Conservation (phyloP, 2,113 vertebrate species). For the Lophius piscatorius region DNA sequence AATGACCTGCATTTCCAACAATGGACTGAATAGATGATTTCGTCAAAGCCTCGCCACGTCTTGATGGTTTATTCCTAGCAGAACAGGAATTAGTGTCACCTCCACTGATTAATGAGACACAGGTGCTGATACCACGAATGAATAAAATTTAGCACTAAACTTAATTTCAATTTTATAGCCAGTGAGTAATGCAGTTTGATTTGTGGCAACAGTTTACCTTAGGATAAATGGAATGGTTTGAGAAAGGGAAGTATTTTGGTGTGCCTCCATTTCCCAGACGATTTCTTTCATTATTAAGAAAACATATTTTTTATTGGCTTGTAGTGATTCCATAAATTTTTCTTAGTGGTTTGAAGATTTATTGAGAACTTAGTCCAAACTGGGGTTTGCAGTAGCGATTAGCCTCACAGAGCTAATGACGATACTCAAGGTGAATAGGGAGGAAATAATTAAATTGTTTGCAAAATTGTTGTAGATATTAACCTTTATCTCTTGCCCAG, state of each 20-base stretch:
- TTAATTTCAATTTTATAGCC: constrained; percentile 46
- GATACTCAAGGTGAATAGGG: constrained; percentile 26
- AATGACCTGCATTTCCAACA: constrained; percentile 37
- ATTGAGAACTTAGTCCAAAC: constrained; percentile 35
- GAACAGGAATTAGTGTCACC: constrained; percentile 22
- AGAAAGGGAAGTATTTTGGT: constrained; percentile 8
- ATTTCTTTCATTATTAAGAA: constrained; percentile 24
- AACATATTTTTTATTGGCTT: constrained; percentile 25
- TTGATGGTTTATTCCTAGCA: constrained; percentile 24
- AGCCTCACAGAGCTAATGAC: constrained; percentile 6
- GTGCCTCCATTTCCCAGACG: neutral
- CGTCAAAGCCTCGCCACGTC: constrained; percentile 11
- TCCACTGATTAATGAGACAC: constrained; percentile 43
- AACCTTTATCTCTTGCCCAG: too few species aligned
- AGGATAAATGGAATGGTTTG: constrained; percentile 46
- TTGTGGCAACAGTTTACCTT: constrained; percentile 43
- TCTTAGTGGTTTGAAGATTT: constrained; percentile 45
- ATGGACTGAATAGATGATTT: neutral
- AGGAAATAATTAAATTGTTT: neutral
- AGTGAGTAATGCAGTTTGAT: constrained; percentile 42
- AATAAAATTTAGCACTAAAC: constrained; percentile 33
- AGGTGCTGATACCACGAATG: constrained; percentile 50
- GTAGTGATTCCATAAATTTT: constrained; percentile 28
- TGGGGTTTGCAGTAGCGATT: constrained; percentile 15
- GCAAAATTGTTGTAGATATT: neutral